A percentile compares a stretch with the other conserved stretches of the same genome.
Conservation (phyloP, 64 coral and sea anemone genomes). For the Pocillopora damicornis region DNA sequence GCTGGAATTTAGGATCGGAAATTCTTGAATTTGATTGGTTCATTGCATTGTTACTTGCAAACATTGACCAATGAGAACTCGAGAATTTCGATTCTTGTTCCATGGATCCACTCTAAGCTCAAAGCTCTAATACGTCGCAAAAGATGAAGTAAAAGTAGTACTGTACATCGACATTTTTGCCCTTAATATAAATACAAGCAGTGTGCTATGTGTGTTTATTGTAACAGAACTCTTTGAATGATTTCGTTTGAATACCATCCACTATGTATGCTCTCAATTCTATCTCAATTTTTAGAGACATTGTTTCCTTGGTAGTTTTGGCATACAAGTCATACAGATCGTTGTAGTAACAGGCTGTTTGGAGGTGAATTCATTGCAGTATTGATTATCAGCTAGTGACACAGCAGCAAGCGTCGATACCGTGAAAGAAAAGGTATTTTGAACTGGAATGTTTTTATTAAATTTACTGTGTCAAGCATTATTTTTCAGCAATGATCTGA, state of each 20-base stretch:
- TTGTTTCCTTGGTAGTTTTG: slow-evolving; percentile 42
- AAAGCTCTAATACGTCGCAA: slow-evolving; percentile 17
- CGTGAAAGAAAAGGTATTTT: slow-evolving; percentile 63
- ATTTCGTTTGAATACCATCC: slow-evolving; percentile 51
- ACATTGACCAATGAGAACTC: slow-evolving; percentile 15
- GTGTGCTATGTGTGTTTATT: slow-evolving; percentile 56
- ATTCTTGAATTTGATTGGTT: slow-evolving; percentile 53
- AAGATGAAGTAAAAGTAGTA: slow-evolving; percentile 33
- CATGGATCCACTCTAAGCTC: slow-evolving; percentile 9
- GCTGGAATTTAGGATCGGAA: slow-evolving; percentile 44
- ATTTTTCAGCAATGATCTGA: slow-evolving; percentile 49
- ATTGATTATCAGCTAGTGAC: slow-evolving; percentile 20
- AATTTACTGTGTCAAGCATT: slow-evolving; percentile 55
- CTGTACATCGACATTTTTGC: slow-evolving; percentile 50
- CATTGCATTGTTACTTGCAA: too few relatives aligned
- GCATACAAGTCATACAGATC: slow-evolving; percentile 43
- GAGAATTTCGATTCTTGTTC: slow-evolving; percentile 16
- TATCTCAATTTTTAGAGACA: slow-evolving; percentile 44
- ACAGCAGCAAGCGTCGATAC: slow-evolving; percentile 36
- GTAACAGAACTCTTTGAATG: slow-evolving; percentile 50
- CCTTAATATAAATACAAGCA: slow-evolving; percentile 54
- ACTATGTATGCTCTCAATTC: slow-evolving; percentile 49
- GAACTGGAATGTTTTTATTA: slow-evolving; percentile 36
- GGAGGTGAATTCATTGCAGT: not conserved
- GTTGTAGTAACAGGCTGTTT: slow-evolving; percentile 48